Evolutionary conservation across 2,888 invertebrate genomes (phyloP).

Genomic region (Galeruca laticollis): DNA sequence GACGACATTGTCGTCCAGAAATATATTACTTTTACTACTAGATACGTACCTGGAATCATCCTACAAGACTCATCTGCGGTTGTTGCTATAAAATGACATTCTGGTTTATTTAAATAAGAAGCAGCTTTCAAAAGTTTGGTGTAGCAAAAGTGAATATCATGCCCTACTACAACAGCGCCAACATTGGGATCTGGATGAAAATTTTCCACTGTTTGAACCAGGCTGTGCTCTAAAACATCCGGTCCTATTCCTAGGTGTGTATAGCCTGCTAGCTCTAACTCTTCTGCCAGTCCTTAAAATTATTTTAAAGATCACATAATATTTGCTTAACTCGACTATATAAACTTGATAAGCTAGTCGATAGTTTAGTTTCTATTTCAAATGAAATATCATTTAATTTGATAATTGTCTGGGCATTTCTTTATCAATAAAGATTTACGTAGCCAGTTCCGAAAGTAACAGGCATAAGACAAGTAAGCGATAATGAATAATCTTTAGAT

Average conservation of each 20-base stretch:
- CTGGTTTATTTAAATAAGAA: constrained; percentile 83
- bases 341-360: no score
- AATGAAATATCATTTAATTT: no score
- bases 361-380: no score
- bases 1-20: no score
- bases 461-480: no score
- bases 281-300: constrained; percentile 78
- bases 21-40: neutral
- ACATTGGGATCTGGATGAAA: constrained; percentile 82
- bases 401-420: no score
- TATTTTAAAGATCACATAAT: neutral
- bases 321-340: no score
- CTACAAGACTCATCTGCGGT: constrained; percentile 83
- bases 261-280: constrained; percentile 85
- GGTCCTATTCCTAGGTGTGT: constrained; percentile 80
- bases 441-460: no score
- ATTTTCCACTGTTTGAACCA: constrained; percentile 69
- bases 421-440: no score
- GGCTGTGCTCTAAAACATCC: constrained; percentile 72
- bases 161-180: constrained; percentile 94
- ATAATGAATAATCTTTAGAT: no score
- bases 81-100: constrained; percentile 89
- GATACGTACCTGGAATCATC: neutral
- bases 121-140: constrained; percentile 93
- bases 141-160: constrained; percentile 93